Evolutionary conservation across 1,140 invertebrate species (phyloP), one percentile per base, ranked within the genome.

Genomic region (Cyphomyrmex costatus): DNA sequence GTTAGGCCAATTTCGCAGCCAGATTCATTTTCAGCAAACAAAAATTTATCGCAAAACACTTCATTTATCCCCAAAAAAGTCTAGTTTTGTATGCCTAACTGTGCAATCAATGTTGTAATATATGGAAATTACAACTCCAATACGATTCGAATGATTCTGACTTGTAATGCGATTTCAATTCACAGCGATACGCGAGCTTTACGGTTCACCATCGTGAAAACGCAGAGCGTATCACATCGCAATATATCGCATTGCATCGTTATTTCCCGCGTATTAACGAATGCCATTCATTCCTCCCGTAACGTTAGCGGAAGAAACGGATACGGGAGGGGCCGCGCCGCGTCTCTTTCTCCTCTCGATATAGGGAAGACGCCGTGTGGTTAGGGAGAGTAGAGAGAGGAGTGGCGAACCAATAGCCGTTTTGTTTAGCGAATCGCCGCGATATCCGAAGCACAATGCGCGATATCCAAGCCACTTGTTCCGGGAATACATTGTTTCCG

Each of bases 371-470:
- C 27, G 24, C 21, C 21, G 14, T 30, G 24, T 1, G 3, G 42
- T 19, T 33, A 21, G 24, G 24, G n/a, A 7, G 30, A 61, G 19
- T 27, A 30, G 36, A 16, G 33, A 30, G 36, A 16, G 33, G 51
- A 73, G 36, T 19, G 61, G 68, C 79, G 46, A 83, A 83, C 79
- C 53, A 73, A 53, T 73, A n/a, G 68, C 53, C 79, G 79, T 83
- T 83, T 82, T 83, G 79, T 83, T 83, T 83, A 74, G 68, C 51
- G 79, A 83, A 83, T 74, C 53, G 68, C 53, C 53, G 53, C 68
- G 79, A 83, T 73, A 83, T 83, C 56, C 36, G 68, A 42, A 83
- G 42, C 42, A 83, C 68, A 83, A 83, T 83, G 56, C 68, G 42
- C 24, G 66, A 83, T 83, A 83, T 83, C 36, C 79, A 24, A 74